Percentiles rank a stretch among this genome's conserved stretches.
Conservation (phyloP, 23 tunicate genomes). For the Styela plicata region DNA sequence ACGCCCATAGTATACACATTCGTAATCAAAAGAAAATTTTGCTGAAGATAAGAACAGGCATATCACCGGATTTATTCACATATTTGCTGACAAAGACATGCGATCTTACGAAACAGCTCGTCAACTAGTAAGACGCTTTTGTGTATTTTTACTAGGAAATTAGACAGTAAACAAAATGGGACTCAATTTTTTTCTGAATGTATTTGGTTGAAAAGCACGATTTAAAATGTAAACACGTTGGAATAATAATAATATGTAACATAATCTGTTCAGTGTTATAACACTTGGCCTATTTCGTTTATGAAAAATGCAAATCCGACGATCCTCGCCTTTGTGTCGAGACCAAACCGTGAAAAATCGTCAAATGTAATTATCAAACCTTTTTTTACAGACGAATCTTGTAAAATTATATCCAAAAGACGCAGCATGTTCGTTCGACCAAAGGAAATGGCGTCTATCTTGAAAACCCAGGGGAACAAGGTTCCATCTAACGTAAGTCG, state of each 20-base stretch:
- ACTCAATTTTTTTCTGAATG: background rate
- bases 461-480: background rate
- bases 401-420: background rate
- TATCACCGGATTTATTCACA: background rate
- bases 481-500: background rate
- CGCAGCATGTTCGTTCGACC: background rate
- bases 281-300: too few species aligned
- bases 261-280: too few species aligned
- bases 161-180: background rate
- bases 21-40: too few species aligned
- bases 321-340: background rate
- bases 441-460: background rate
- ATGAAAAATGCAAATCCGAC: too few species aligned
- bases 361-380: too few species aligned
- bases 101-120: conserved; percentile 10
- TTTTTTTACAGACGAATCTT: background rate
- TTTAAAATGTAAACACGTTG: background rate
- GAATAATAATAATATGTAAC: too few species aligned
- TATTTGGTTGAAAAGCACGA: background rate
- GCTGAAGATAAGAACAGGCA: background rate
- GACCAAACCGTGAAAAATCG: background rate
- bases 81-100: background rate
- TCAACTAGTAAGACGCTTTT: too few species aligned
- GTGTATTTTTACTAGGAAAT: conserved; percentile 23
- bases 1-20: too few species aligned